Base-by-base conservation (phyloP, 1,140 invertebrate genomes). In the Drosophila triauraria region DNA sequence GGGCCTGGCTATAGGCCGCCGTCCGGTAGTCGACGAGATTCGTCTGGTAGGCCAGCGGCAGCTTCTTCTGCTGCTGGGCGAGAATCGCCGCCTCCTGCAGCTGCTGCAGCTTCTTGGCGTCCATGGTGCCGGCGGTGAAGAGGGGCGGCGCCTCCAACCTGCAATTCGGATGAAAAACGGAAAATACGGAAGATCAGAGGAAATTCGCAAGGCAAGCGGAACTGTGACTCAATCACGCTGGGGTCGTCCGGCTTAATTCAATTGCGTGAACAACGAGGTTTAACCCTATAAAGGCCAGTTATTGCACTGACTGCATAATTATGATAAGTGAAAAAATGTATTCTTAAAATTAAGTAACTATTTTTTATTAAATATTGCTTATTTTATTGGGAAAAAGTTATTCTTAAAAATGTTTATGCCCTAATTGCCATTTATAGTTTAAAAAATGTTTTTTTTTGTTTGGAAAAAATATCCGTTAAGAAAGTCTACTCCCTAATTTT, bases 141-240 rank as follows among this genome's bases (percentile, higher is more conserved):
- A 94, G 93, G 80, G 94, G 94, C 77, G 95, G 95, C 83, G 95
- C 95, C 80, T 96, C 95, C 93, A 96, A 94, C 95, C 95, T 96
- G 94, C 42, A 95, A 35, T 32, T 32, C 32, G 32, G 27, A 30
- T 6, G 27, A 2, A 8, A 95, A 75, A 8, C 32, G 42, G n/a
- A 78, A 67, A 27, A 60, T 56, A 9, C 53, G 30, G 54, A 47
- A 30, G 32, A 38, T 75, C 51, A 63, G 48, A 40, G 17, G 5
- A 58, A 59, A 58, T 48, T 43, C 30, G 30, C 47, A 17, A 10
- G 44, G n/a, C 30, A 35, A 42, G 27, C 30, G 59, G 58, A 47
- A 30, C 15, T 42, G 48, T 48, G 54, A 72, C 65, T 80, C 67
- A 93, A 82, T 82, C 75, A 77, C 32, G 42, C 35, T 43, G 59